These are phyloP conservation scores for Drosophila fungiperda DNA, from an alignment of 2,888 invertebrate genomes.

Conservation along the genomic window DNA sequence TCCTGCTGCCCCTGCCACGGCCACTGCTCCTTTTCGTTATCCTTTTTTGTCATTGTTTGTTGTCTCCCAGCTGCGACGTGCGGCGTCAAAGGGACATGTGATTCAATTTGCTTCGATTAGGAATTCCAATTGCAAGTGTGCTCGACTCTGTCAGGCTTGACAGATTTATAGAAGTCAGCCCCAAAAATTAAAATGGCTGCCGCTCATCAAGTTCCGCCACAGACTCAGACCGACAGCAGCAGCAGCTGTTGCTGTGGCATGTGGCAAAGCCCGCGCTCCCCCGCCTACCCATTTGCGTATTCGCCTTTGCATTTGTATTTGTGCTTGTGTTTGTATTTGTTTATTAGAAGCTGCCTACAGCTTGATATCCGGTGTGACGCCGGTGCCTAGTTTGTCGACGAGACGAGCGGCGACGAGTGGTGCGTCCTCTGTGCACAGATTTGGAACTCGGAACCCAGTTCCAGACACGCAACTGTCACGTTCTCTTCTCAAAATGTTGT, in stretches of 20 bases:
- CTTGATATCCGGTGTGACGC: constrained; percentile 77
- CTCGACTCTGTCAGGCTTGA: constrained; percentile 60
- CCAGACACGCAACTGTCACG: constrained; percentile 69
- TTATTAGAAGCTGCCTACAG: constrained; percentile 61
- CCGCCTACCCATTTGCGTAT: constrained; percentile 7
- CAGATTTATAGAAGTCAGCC: constrained; percentile 73
- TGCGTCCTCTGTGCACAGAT: constrained; percentile 15
- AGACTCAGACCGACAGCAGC: constrained; percentile 31
- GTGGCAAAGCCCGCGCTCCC: constrained; percentile 34
- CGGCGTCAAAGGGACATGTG: constrained; percentile 70
- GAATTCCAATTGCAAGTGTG: constrained; percentile 66
- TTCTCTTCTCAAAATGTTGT: constrained; percentile 62
- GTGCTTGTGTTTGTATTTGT: constrained; percentile 45
- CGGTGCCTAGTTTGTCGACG: constrained; percentile 67
- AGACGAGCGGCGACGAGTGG: constrained; percentile 36
- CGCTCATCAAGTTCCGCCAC: constrained; percentile 63
- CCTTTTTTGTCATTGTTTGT: constrained; percentile 47
- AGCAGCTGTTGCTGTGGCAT: constrained; percentile 28
- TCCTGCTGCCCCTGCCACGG: constrained; percentile 19
- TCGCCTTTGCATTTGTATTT: constrained; percentile 12
- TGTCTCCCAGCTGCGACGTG: constrained; percentile 41
- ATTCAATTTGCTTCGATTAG: constrained; percentile 81
- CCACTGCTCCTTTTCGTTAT: too few species aligned
- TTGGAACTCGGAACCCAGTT: constrained; percentile 17
- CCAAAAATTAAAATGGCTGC: constrained; percentile 71